Evolutionary conservation across 2,113 vertebrate species (phyloP).

Genomic region (Eonycteris spelaea): DNA sequence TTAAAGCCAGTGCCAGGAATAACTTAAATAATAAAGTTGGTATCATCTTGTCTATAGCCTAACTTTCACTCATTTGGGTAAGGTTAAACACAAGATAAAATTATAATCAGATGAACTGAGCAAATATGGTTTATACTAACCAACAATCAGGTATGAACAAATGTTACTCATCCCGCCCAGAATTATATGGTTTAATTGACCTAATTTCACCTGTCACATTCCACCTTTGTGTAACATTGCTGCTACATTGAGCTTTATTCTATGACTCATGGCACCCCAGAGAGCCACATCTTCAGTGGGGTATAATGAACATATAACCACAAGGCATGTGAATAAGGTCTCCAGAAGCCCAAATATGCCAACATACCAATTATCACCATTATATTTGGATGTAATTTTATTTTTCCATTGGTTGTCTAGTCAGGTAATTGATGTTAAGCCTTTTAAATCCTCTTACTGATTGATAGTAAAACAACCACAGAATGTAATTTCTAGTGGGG

Average conservation of each 20-base stretch:
- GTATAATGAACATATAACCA: constrained; percentile 26
- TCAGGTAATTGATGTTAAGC: constrained; percentile 38
- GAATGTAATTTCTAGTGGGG: background rate
- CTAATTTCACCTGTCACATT: constrained; percentile 39
- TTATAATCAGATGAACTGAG: background rate
- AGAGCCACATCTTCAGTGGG: background rate
- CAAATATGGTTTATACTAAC: constrained; percentile 1
- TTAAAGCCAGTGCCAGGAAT: background rate
- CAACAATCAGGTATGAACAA: background rate
- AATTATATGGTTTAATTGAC: constrained; percentile 8
- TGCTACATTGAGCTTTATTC: background rate
- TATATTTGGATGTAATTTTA: constrained; percentile 29
- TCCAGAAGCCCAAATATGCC: background rate
- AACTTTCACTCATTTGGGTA: background rate
- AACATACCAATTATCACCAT: constrained; percentile 20
- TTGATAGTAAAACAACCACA: constrained; percentile 40
- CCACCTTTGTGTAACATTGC: background rate
- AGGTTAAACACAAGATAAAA: background rate
- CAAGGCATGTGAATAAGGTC: background rate
- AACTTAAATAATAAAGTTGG: background rate
- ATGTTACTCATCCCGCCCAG: constrained; percentile 14
- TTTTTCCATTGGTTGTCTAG: constrained; percentile 26
- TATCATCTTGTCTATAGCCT: background rate
- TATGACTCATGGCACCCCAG: background rate
- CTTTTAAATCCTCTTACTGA: constrained; percentile 34